Evolutionary conservation across 2,113 vertebrate species (phyloP).

Genomic region (Pogonocichla stellata): DNA sequence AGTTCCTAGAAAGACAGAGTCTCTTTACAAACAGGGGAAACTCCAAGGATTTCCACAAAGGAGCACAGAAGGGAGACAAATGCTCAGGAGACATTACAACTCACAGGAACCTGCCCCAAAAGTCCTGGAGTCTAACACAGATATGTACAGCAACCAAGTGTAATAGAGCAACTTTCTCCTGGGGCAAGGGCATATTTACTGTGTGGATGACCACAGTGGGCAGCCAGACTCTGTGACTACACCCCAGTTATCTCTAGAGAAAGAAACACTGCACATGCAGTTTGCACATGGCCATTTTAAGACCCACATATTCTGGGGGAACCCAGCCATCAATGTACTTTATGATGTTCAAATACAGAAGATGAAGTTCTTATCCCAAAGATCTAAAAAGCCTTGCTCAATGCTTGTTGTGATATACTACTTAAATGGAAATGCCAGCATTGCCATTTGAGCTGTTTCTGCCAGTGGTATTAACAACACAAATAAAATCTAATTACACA

Average conservation of each 20-base stretch:
- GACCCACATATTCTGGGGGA: neutral
- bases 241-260: neutral
- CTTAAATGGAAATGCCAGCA: neutral
- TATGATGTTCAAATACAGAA: neutral
- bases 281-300: neutral
- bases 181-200: fast-evolving
- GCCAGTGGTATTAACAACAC: neutral
- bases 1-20: neutral
- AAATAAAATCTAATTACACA: neutral
- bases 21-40: neutral
- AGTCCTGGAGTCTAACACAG: neutral
- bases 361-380: neutral
- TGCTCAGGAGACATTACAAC: neutral
- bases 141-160: neutral
- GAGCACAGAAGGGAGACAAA: neutral
- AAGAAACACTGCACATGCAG: neutral
- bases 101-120: neutral
- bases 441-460: neutral
- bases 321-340: neutral
- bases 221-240: neutral
- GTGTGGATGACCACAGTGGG: neutral
- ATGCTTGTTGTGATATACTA: neutral
- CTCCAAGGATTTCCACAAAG: neutral
- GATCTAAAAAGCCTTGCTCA: neutral
- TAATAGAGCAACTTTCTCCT: neutral